These are phyloP conservation scores for Conomelus anceps DNA, from an alignment of 2,888 invertebrate genomes.

Conservation along the genomic window DNA sequence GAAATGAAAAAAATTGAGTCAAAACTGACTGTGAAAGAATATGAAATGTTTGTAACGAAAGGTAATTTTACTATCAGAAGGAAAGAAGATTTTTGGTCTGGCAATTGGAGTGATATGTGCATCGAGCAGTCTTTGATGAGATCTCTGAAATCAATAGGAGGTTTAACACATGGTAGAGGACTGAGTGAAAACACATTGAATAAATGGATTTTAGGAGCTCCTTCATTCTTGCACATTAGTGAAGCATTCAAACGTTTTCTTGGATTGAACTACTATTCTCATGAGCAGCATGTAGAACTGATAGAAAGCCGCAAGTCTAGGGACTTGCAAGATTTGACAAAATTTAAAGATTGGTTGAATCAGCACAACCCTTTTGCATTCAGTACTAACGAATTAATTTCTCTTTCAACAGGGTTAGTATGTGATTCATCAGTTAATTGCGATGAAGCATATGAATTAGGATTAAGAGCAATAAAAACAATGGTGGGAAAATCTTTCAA, in stretches of 20 bases:
- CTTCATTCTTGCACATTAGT: neutral
- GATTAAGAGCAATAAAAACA: neutral
- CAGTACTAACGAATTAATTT: neutral
- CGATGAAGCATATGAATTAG: constrained; percentile 9
- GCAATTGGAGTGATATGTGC: constrained; percentile 27
- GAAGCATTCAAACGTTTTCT: neutral
- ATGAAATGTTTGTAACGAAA: constrained; percentile 13
- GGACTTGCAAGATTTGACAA: neutral
- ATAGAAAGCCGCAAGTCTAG: neutral
- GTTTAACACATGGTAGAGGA: constrained; percentile 31
- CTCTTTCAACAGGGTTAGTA: neutral
- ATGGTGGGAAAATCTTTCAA: neutral
- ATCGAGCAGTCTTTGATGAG: constrained; percentile 38
- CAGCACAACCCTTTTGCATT: constrained; percentile 1
- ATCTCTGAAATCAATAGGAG: constrained; percentile 35
- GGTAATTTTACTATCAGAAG: constrained; percentile 24
- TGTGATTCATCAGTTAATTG: constrained; percentile 6
- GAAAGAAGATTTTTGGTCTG: constrained; percentile 20
- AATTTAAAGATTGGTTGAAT: neutral
- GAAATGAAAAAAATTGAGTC: constrained; percentile 24
- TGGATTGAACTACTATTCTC: constrained; percentile 20
- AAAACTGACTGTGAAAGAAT: neutral
- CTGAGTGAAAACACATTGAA: constrained; percentile 1
- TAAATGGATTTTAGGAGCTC: constrained; percentile 8
- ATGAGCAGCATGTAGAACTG: neutral